These are phyloP conservation scores for Bradypus variegatus DNA, from an alignment of 2,797 vertebrate genomes.

Conservation along the genomic window DNA sequence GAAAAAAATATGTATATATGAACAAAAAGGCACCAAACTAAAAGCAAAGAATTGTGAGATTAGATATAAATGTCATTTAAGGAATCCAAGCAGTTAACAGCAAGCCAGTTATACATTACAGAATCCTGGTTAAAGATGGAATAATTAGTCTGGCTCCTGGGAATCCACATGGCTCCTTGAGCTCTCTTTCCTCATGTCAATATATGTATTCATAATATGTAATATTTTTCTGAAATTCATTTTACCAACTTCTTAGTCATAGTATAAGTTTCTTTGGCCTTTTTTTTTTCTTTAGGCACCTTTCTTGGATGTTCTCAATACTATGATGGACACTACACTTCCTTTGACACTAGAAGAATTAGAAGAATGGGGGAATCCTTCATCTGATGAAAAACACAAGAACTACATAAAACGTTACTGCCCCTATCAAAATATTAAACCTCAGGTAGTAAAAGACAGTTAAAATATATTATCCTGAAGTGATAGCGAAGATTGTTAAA, in stretches of 20 bases:
- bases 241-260: neutral
- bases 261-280: neutral
- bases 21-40: constrained; percentile 1
- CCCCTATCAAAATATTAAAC: constrained; percentile 88
- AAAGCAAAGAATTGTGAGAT: neutral
- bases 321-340: constrained; percentile 85
- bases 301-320: constrained; percentile 89
- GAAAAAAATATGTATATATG: neutral
- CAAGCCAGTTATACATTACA: neutral
- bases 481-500: neutral
- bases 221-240: neutral
- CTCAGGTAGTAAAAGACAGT: constrained; percentile 80
- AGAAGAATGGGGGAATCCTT: constrained; percentile 94
- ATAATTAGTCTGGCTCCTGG: neutral
- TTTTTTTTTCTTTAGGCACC: constrained; percentile 80
- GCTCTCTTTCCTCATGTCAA: neutral
- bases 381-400: constrained; percentile 75
- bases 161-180: neutral
- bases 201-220: neutral
- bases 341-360: constrained; percentile 90
- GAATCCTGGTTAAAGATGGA: neutral
- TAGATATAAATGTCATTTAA: neutral
- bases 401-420: constrained; percentile 88
- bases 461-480: neutral
- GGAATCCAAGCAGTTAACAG: neutral